Evolutionary conservation across 30 jellyfish, hydroid and myxozoan species (phyloP).

Genomic region (Catostylus mosaicus): DNA sequence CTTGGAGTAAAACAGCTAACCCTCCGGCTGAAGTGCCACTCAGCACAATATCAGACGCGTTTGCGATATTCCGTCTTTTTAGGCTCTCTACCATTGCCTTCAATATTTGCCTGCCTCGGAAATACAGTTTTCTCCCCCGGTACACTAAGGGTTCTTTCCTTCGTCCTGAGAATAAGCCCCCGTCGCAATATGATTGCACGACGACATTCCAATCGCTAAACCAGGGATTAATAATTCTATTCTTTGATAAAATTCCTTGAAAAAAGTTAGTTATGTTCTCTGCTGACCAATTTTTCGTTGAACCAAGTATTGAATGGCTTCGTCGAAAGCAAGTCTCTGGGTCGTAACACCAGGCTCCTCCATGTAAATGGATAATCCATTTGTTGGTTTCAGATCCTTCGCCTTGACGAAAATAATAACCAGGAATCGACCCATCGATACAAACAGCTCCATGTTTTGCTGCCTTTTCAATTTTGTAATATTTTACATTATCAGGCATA

Average conservation of each 20-base stretch:
- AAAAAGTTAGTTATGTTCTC: conserved; percentile 82
- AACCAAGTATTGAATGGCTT: conserved; percentile 81
- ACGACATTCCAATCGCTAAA: conserved; percentile 86
- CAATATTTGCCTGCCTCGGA: conserved; percentile 82
- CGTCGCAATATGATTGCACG: conserved; percentile 92
- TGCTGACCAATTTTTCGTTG: conserved; percentile 76
- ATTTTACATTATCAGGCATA: conserved; percentile 51
- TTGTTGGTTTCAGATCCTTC: conserved; percentile 61
- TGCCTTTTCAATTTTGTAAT: conserved; percentile 53
- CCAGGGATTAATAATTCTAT: conserved; percentile 58
- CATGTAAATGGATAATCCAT: conserved; percentile 96
- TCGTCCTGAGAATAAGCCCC: conserved; percentile 92
- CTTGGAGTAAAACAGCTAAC: conserved; percentile 87
- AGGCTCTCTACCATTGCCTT: conserved; percentile 71
- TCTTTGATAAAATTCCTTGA: conserved; percentile 84
- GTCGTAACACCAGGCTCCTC: conserved; percentile 99
- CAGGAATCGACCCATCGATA: conserved; percentile 93
- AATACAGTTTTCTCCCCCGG: conserved; percentile 67
- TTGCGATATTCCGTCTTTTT: conserved; percentile 32
- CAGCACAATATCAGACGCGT: conserved; percentile 78
- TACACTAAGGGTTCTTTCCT: conserved; percentile 72
- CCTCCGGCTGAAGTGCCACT: conserved; percentile 99
- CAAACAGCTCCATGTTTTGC: conserved; percentile 74
- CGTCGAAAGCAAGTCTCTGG: conserved; percentile 82
- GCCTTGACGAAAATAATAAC: conserved; percentile 83